phyloP scores from a whole-genome alignment of 1,140 invertebrate genomes.

The Pogonus chalceus region DNA sequence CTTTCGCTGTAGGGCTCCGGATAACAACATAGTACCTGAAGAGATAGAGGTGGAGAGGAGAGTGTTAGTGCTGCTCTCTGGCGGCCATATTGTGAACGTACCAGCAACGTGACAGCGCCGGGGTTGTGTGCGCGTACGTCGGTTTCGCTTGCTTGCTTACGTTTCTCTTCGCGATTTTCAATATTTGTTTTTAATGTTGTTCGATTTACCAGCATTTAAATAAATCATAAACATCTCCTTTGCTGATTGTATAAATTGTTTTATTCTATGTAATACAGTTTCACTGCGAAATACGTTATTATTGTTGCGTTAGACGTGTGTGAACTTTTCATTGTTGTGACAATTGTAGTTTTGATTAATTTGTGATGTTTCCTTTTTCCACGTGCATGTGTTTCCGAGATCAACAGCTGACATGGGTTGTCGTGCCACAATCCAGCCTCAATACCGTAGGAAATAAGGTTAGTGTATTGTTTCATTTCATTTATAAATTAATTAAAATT shows the following conservation, averaged over 20 bases:
- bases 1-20: neutral
- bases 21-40: too few relatives aligned
- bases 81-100: neutral
- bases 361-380: conserved; percentile 18
- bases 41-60: neutral
- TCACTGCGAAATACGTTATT: too few relatives aligned
- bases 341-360: conserved; percentile 9
- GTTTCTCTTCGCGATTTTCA: neutral
- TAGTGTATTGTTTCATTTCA: conserved; percentile 6
- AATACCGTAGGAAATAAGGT: conserved; percentile 12
- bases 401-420: conserved; percentile 12
- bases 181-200: neutral
- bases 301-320: conserved; percentile 11
- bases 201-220: neutral
- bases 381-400: conserved; percentile 19
- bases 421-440: conserved; percentile 10
- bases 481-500: neutral
- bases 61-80: neutral
- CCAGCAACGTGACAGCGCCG: neutral
- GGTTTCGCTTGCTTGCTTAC: too few relatives aligned
- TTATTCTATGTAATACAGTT: too few relatives aligned
- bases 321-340: conserved; percentile 4
- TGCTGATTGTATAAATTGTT: neutral
- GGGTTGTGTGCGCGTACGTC: neutral
- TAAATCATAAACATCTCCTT: neutral